Evolutionary conservation across 2,113 vertebrate species (phyloP), one percentile per base, ranked within the genome.

Genomic region (Phyllostomus discolor): DNA sequence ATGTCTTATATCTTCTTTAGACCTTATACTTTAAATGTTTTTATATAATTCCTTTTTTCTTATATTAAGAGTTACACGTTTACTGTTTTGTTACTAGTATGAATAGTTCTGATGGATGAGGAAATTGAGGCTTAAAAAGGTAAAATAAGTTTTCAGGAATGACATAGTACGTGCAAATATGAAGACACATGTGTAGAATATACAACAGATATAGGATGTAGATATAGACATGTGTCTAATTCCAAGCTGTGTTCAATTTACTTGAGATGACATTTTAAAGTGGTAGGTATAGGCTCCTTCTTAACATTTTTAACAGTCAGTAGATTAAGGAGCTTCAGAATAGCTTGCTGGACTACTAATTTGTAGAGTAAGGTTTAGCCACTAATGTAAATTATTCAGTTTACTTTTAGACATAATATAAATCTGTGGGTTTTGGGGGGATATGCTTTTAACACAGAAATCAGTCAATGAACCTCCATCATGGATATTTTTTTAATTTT

Each of bases 81-180:
- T 57, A 52, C 48, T 84, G 12, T 41, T 41, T 69, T 90, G 86
- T 86, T 92, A 19, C 7, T 86, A 41, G 67, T 76, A 54, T 46
- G 31, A 69, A 28, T 73, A 66, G 17, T 35, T 85, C 70, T 82
- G 57, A 43, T 78, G 24, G 24, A 20, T 91, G 24, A 84, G 2
- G 9, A 35, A 78, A 64, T 35, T 48, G 24, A 52, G 33, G 6
- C 7, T 41, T 2, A 82, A 52, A 33, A 22, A 91, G 16, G 31
- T 50, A n/a, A 78, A 90, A 48, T 54, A 70, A 31, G 1, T 88
- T 46, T 88, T 83, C 19, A 81, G n/a, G 38, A 95, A n/a, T 54
- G 28, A 66, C 33, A 57, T 14, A 72, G 28, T 81, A 88, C 73
- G 19, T 80, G n/a, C 10, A 38, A 15, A 70, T 85, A 2, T 2